A percentile compares a stretch with the other conserved stretches of the same genome.
Evolutionary conservation across 2,888 invertebrate species (phyloP).

Genomic region (Encarsia formosa): DNA sequence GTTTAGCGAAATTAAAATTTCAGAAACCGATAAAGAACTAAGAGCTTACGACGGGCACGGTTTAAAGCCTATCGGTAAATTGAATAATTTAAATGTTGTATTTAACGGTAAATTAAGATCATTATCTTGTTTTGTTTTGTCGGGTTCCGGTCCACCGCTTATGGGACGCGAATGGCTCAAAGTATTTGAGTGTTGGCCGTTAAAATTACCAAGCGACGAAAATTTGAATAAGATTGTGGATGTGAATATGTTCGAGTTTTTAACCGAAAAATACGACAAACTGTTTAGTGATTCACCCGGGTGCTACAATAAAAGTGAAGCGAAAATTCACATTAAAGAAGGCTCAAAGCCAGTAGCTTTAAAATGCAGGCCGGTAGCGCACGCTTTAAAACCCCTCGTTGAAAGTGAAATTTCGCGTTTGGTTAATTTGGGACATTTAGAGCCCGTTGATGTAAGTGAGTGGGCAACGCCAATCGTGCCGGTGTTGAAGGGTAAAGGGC

Average conservation of each 20-base stretch:
- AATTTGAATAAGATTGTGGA: background rate
- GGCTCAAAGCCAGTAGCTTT: conserved; percentile 16
- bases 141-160: conserved; percentile 12
- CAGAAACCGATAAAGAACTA: conserved; percentile 6
- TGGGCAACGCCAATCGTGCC: too few species aligned
- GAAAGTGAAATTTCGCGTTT: background rate
- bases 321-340: conserved; percentile 19
- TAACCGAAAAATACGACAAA: background rate
- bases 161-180: conserved; percentile 24
- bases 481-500: conserved; percentile 7
- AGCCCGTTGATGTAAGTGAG: background rate
- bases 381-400: background rate
- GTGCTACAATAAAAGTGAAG: conserved; percentile 17
- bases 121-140: conserved; percentile 17
- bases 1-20: background rate
- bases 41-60: conserved; percentile 7
- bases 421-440: background rate
- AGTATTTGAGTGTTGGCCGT: conserved; percentile 19
- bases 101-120: conserved; percentile 1
- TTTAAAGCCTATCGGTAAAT: conserved; percentile 11
- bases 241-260: background rate
- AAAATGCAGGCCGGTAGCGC: background rate
- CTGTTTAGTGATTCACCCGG: conserved; percentile 16
- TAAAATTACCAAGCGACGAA: background rate
- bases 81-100: conserved; percentile 10